These are phyloP conservation scores for Melieria picta DNA, from an alignment of 2,888 invertebrate species.

Conservation along the genomic window DNA sequence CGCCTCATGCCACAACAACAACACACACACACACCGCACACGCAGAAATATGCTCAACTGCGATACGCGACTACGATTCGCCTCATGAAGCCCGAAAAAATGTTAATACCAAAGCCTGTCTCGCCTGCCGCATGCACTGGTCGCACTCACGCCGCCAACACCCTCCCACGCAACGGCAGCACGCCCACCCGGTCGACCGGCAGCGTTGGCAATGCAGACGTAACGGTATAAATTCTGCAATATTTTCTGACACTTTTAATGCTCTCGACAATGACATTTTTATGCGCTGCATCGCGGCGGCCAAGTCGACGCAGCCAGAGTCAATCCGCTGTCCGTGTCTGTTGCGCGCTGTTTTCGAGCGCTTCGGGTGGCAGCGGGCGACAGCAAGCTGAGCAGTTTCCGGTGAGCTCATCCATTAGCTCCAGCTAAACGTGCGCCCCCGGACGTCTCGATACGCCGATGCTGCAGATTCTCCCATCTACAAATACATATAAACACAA, in stretches of 20 bases:
- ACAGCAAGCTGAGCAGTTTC: constrained; percentile 38
- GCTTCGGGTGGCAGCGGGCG: neutral
- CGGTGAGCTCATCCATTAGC: constrained; percentile 31
- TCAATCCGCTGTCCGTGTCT: constrained; percentile 31
- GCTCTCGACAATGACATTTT: constrained; percentile 42
- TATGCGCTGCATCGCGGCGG: constrained; percentile 30
- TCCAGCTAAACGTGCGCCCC: constrained; percentile 1
- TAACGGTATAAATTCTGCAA: constrained; percentile 39
- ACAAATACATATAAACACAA: neutral
- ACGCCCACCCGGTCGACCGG: too few species aligned
- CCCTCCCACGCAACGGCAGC: too few species aligned
- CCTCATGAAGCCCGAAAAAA: too few species aligned
- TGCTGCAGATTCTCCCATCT: neutral
- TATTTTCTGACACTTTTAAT: constrained; percentile 44
- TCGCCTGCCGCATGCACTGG: too few species aligned
- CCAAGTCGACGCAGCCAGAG: constrained; percentile 22
- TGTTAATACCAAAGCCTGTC: too few species aligned
- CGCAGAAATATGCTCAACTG: neutral
- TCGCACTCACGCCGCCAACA: too few species aligned
- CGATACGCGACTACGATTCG: too few species aligned
- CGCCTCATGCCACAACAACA: constrained; percentile 12
- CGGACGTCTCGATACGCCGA: neutral
- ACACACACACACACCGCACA: neutral
- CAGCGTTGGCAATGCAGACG: neutral
- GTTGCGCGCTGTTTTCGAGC: constrained; percentile 10